Evolutionary conservation across 2,888 invertebrate genomes (phyloP).

Genomic region (Cephus sareptanus): DNA sequence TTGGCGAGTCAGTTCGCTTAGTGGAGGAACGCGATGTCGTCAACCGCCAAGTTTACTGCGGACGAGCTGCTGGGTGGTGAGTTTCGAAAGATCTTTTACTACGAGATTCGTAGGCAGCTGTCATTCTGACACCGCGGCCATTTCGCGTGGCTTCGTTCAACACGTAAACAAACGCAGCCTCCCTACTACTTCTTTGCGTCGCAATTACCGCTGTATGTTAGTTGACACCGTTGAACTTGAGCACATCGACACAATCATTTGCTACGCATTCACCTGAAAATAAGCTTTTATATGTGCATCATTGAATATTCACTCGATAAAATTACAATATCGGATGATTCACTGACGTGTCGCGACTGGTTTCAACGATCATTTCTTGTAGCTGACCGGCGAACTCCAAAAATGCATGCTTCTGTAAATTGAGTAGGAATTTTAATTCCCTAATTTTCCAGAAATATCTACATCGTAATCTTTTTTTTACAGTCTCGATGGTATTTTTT

Average conservation of each 20-base stretch:
- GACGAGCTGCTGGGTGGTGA: slow-evolving; percentile 59
- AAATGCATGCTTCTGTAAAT: neutral
- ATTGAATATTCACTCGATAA: neutral
- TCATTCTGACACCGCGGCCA: slow-evolving; percentile 51
- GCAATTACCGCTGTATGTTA: slow-evolving; percentile 24
- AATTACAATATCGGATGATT: neutral
- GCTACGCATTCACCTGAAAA: neutral
- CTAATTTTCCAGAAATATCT: neutral
- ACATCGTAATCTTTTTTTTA: neutral
- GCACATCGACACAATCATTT: neutral
- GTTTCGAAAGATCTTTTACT: slow-evolving; percentile 26
- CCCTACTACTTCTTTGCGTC: slow-evolving; percentile 29
- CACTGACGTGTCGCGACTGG: neutral
- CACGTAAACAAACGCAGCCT: slow-evolving; percentile 41
- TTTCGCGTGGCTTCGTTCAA: slow-evolving; percentile 45
- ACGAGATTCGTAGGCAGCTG: slow-evolving; percentile 34
- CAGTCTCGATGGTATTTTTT: neutral
- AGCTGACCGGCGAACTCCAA: neutral
- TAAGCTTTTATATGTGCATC: neutral
- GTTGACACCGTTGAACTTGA: neutral
- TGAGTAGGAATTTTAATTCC: neutral
- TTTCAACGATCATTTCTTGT: neutral
- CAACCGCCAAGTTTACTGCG: slow-evolving; percentile 50
- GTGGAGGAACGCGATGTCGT: slow-evolving; percentile 45
- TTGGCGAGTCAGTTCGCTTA: slow-evolving; percentile 4